These are phyloP conservation scores for Lanius collurio DNA, from an alignment of 2,113 vertebrate species.

Conservation along the genomic window DNA sequence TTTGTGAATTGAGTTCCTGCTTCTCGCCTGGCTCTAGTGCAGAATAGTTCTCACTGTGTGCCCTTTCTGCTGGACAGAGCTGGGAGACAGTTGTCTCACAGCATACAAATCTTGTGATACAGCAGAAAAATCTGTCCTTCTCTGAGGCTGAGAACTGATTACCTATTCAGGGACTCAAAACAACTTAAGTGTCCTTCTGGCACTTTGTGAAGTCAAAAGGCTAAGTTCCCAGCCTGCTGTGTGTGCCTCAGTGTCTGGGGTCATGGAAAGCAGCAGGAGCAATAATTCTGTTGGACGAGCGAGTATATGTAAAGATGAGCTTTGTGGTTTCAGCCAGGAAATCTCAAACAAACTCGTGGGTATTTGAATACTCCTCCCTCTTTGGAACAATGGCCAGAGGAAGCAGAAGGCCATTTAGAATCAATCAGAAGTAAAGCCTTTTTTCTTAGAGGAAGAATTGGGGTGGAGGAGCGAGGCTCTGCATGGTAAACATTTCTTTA, in stretches of 20 bases:
- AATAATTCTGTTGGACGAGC: not conserved
- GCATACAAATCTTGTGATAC: not conserved
- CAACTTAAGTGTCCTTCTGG: not conserved
- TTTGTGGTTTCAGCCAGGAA: slow-evolving; percentile 41
- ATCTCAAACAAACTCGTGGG: not conserved
- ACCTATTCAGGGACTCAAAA: not conserved
- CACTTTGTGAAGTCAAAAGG: not conserved
- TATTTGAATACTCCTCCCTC: slow-evolving; percentile 47
- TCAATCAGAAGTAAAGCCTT: slow-evolving; percentile 8
- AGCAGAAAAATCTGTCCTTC: not conserved
- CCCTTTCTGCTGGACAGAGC: not conserved
- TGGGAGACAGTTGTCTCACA: not conserved
- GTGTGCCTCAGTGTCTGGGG: not conserved
- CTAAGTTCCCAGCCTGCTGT: not conserved
- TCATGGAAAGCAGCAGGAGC: not conserved
- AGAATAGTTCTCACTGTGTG: not conserved
- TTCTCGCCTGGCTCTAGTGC: not conserved
- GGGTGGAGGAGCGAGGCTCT: not conserved
- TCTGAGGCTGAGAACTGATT: not conserved
- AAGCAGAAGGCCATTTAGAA: slow-evolving; percentile 49
- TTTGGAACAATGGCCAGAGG: slow-evolving; percentile 44
- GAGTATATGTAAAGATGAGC: slow-evolving; percentile 14
- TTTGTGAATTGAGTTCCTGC: not conserved
- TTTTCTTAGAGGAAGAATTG: slow-evolving; percentile 54
- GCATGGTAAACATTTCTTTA: not conserved